Evolutionary conservation across 2,888 invertebrate genomes (phyloP), one percentile per base, ranked within the genome.

Genomic region (Celastrina argiolus): DNA sequence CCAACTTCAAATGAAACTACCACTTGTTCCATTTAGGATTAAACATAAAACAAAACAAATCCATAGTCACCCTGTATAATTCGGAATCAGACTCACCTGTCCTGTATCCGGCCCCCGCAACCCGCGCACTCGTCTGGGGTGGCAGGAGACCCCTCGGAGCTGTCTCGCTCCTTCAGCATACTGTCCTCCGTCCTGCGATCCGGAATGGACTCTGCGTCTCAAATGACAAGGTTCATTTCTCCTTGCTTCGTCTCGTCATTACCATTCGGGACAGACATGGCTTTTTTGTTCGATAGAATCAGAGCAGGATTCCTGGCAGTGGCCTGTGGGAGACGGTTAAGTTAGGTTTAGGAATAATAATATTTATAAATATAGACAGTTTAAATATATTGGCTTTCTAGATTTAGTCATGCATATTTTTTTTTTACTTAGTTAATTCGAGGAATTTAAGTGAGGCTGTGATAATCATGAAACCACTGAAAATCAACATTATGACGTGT

Each of bases 151-250:
- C 82, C 86, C 76, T 86, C 85, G 81, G 92, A 87, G 82, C 92
- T 88, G 76, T 93, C 92, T 67, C 94, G 92, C 83, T 95, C 95
- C 85, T 95, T 95, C 85, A 95, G 87, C 95, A 95, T 95, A 71
- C 78, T 78, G 77, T 79, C 78, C 68, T 80, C 81, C 76, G 77
- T 78, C 74, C 75, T 79, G 76, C 74, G 73, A 51, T 71, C 79
- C 73, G 79, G 79, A 79, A 76, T 77, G 73, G 75, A 76, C 79
- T 82, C 79, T 84, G 61, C 77, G 59, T 83, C 87, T 88, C 87
- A 88, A 76, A 87, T 82, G 81, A 84, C 84, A 80, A 82, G 81
- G 77, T 79, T 78, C 72, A 78, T 66, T 77, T 81, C 79, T 22
- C 73, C 76, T 69, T 78, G 78, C 41, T 68, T 69, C 56, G 67